Evolutionary conservation across 1,140 invertebrate genomes (phyloP).

Genomic region (Aphaenogaster floridana): DNA sequence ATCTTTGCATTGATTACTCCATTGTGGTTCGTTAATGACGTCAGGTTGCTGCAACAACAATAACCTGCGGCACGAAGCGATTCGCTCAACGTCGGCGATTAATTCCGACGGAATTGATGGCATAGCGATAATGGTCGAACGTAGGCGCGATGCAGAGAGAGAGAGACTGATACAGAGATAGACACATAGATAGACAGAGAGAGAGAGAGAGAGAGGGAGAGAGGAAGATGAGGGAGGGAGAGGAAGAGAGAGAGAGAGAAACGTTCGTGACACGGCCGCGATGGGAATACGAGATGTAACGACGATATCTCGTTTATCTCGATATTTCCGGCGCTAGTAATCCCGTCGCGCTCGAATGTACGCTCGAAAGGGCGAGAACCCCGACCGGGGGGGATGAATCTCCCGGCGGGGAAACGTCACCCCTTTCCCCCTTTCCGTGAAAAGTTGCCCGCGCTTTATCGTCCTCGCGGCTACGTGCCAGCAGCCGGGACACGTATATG

Average conservation of each 20-base stretch:
- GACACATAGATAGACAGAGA: not conserved
- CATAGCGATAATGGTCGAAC: slow-evolving; percentile 26
- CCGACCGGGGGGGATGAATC: not conserved
- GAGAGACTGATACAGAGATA: not conserved
- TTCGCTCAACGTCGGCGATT: slow-evolving; percentile 56
- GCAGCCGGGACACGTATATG: not conserved
- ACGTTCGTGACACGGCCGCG: not conserved
- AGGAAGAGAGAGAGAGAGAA: not conserved
- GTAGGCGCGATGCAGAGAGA: not conserved
- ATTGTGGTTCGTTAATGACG: slow-evolving; percentile 52
- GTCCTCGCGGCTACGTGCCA: slow-evolving; percentile 7
- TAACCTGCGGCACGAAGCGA: slow-evolving; percentile 39
- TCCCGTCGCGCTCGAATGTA: slow-evolving; percentile 12
- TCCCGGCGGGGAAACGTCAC: slow-evolving; percentile 27
- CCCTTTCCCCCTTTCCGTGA: not conserved
- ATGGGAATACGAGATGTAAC: slow-evolving; percentile 41
- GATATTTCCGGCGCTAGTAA: slow-evolving; percentile 49
- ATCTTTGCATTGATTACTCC: slow-evolving; percentile 55
- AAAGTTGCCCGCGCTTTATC: slow-evolving; percentile 36
- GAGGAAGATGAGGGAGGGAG: not conserved
- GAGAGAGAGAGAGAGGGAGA: not conserved
- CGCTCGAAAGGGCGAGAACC: not conserved
- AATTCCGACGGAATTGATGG: slow-evolving; percentile 47
- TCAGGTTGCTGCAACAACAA: slow-evolving; percentile 59
- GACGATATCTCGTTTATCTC: slow-evolving; percentile 45